phyloP scores from a whole-genome alignment of 2,113 vertebrate species.

The Psittacus erithacus region DNA sequence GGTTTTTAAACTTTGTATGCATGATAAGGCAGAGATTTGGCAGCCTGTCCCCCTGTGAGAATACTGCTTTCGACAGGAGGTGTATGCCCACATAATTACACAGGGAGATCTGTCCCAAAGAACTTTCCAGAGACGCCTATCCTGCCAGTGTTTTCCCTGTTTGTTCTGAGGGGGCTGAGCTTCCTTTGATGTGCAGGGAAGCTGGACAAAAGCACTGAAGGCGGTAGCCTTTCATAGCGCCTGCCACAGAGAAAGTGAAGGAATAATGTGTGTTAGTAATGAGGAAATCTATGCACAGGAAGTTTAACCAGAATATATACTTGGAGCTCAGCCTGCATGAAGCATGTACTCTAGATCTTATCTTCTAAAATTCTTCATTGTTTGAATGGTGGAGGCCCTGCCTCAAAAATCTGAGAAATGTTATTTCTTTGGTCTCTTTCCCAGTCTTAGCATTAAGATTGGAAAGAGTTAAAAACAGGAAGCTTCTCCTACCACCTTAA shows the following conservation, averaged over 20 bases:
- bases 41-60: not conserved
- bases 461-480: slow-evolving; percentile 4
- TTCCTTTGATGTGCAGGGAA: not conserved
- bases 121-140: not conserved
- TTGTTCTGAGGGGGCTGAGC: not conserved
- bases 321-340: slow-evolving; percentile 12
- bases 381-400: not conserved
- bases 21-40: not conserved
- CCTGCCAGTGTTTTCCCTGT: not conserved
- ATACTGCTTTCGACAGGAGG: not conserved
- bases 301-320: not conserved
- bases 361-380: slow-evolving; percentile 33
- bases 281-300: not conserved
- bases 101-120: not conserved
- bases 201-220: not conserved
- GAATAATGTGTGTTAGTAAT: not conserved
- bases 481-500: not conserved
- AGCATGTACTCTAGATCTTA: slow-evolving; percentile 40
- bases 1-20: not conserved
- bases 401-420: slow-evolving; percentile 54
- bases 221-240: not conserved
- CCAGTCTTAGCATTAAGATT: not conserved
- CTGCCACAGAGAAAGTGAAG: not conserved
- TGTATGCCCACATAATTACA: not conserved
- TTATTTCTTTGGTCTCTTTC: slow-evolving; percentile 30